Conservation (phyloP, 2,888 invertebrate genomes). For the Dolichomitus sp. region DNA sequence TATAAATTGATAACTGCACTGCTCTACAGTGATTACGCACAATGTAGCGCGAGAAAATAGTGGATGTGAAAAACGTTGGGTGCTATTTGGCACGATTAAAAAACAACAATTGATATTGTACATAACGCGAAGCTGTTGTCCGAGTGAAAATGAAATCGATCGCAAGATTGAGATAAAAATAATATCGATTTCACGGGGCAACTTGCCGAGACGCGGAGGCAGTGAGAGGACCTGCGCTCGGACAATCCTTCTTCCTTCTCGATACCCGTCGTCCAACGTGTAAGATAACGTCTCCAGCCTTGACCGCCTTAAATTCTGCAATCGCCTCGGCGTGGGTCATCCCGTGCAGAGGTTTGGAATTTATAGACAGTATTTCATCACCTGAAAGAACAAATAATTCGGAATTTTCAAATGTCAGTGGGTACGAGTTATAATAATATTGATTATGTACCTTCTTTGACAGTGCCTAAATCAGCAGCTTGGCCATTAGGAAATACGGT, state of each 20-base stretch:
- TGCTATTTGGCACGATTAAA: slow-evolving; percentile 43
- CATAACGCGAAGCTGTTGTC: not conserved
- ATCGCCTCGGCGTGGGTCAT: slow-evolving; percentile 93
- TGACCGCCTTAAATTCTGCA: slow-evolving; percentile 92
- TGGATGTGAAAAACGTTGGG: slow-evolving; percentile 39
- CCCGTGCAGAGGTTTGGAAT: slow-evolving; percentile 92
- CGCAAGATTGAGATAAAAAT: slow-evolving; percentile 3
- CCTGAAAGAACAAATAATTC: slow-evolving; percentile 86
- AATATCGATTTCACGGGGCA: slow-evolving; percentile 50
- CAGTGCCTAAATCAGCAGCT: slow-evolving; percentile 92
- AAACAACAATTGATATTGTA: not conserved
- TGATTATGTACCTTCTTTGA: slow-evolving; percentile 91
- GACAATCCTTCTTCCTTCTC: slow-evolving; percentile 79
- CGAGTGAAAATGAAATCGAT: not conserved
- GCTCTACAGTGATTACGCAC: not conserved
- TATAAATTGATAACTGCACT: slow-evolving; percentile 18
- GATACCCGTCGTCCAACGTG: slow-evolving; percentile 89
- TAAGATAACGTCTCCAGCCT: slow-evolving; percentile 92
- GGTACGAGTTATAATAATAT: not conserved
- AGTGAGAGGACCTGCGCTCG: slow-evolving; percentile 73
- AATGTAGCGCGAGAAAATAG: not conserved
- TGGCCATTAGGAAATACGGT: slow-evolving; percentile 95
- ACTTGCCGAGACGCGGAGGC: slow-evolving; percentile 64
- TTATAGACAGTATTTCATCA: slow-evolving; percentile 93
- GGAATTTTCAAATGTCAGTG: not conserved